Conservation (phyloP, 2,888 invertebrate genomes). For the Caradrina clavipalpis region DNA sequence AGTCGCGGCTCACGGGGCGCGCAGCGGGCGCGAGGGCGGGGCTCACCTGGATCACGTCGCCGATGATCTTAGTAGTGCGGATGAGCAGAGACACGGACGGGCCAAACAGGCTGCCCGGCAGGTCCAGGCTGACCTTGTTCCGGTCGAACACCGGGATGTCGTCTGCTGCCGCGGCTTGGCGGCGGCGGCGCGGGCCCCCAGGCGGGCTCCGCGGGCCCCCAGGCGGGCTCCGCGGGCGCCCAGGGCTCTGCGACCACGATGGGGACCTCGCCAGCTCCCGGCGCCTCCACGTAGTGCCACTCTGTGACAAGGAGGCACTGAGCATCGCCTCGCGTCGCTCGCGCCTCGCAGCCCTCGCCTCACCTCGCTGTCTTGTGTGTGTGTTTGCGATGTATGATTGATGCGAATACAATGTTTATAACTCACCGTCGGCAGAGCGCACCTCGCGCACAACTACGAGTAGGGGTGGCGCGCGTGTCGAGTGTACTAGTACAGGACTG, state of each 20-base stretch:
- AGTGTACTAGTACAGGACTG: too few species aligned
- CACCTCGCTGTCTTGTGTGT: conserved; percentile 43
- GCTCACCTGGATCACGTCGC: conserved; percentile 92
- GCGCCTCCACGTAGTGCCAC: conserved; percentile 82
- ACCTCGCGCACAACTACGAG: too few species aligned
- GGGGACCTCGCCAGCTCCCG: conserved; percentile 58
- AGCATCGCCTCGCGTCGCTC: conserved; percentile 38
- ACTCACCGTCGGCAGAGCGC: not conserved
- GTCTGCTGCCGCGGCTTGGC: conserved; percentile 75
- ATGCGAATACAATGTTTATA: conserved; percentile 4
- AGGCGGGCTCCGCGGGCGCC: conserved; percentile 50
- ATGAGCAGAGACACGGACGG: conserved; percentile 93
- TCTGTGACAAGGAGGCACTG: conserved; percentile 66
- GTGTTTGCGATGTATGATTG: conserved; percentile 22
- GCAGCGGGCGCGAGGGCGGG: too few species aligned
- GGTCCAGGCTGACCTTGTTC: conserved; percentile 92
- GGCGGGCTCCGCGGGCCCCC: conserved; percentile 50
- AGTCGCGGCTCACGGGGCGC: not conserved
- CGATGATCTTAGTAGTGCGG: conserved; percentile 92
- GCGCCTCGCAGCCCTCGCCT: conserved; percentile 50
- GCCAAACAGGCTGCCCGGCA: conserved; percentile 92
- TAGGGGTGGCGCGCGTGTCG: too few species aligned
- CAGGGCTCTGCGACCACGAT: conserved; percentile 61
- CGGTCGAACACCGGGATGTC: conserved; percentile 92
- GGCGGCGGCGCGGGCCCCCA: conserved; percentile 54